Base-by-base conservation (phyloP, 2,888 invertebrate genomes). In the Cotesia congregata region DNA sequence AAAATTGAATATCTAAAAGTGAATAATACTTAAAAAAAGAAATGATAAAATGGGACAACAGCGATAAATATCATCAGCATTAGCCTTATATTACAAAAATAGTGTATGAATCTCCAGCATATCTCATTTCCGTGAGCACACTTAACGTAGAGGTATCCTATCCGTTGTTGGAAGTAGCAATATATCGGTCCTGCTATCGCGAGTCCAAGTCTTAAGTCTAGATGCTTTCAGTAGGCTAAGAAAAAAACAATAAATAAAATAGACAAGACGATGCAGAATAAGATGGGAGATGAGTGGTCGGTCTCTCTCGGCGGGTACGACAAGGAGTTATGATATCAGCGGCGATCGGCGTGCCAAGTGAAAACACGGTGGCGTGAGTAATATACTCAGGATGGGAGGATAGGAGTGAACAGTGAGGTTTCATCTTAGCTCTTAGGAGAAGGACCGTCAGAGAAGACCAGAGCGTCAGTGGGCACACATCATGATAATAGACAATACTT, bases 271-370 rank as follows among this genome's bases (percentile, higher is more conserved):
- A 30, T 30, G 50, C 7, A 50, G 50, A 50, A 50, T 12, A 50
- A 50, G 50, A 50, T 50, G 50, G 50, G 50, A 50, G 50, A 50
- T 50, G 80, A 79, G 81, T 81, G 83, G 87, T 86, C 86, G 84
- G 83, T 30, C 85, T 85, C 83, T 85, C 83, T 83, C 83, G 83
- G 85, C 75, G 80, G 72, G 77, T 85, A 86, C 86, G 89, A 88
- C 89, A 89, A 86, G 87, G 89, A 89, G 88, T 89, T 89, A 89
- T 89, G 89, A 89, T 89, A 89, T 89, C 89, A 87, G 88, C 83
- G 82, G 83, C 88, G 89, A 89, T 89, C 89, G 87, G 86, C 83
- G 85, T 82, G 87, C 87, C 87, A 87, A 89, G 88, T 89, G 89
- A 89, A 89, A 89, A 89, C 87, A 88, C 87, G 85, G 84, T 87